Base-by-base conservation (phyloP, 2,888 invertebrate genomes). In the Pristionchus mayeri region DNA sequence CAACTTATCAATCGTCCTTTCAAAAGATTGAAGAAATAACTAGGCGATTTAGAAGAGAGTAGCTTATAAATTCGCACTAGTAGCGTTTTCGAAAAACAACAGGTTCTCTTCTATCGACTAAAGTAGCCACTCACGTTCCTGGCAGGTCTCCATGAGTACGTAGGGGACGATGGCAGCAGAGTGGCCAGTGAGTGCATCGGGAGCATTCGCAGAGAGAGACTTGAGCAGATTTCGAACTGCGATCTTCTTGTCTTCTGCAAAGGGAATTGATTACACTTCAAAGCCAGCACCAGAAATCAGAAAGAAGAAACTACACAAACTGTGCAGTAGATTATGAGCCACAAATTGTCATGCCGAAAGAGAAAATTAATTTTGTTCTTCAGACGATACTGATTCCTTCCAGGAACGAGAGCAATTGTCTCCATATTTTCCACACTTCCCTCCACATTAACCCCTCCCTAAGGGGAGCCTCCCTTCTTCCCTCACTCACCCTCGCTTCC, bases 61-160 rank as follows among this genome's bases (percentile, higher is more conserved):
- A 7, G 27, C 7, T 60, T 24, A 60, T 16, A 30, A 44, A 44
- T 60, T 60, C 60, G n/a, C 54, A 54, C n/a, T n/a, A 57, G 57
- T 24, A 40, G 0, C 4, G 71, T 18, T 21, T 18, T n/a, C 3
- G 2, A 71, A 0, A 9, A 7, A 37, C n/a, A 40, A 85, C 24
- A 9, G n/a, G 18, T 52, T 27, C 30, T 18, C 30, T 16, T 63
- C 34, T 34, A 3, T 4, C 63, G 30, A 57, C 52, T 34, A 24
- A n/a, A 54, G 24, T 21, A 37, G 7, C 3, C 2, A 75, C 80
- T 24, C 30, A 86, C 86, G 85, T 78, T 87, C 87, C 50, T 79
- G 76, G 48, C 88, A 88, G 4, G 84, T 88, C 76, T 89, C 89
- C 21, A 90, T 85, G 63, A 90, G 85, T 6, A 90, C 88, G 48